phyloP scores from a whole-genome alignment of 2,888 invertebrate genomes.

The Synergus gifuensis region DNA sequence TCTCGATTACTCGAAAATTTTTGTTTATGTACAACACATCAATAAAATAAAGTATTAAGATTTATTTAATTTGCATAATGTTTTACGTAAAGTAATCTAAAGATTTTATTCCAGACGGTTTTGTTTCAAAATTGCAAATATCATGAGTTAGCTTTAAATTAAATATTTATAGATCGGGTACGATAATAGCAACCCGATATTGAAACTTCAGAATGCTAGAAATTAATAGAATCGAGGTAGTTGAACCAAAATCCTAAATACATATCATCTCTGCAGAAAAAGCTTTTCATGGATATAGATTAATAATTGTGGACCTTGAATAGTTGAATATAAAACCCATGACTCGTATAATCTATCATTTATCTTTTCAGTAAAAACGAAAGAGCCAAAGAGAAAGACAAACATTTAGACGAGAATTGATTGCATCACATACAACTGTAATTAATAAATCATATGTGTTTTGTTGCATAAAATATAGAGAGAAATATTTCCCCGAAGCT shows the following conservation, averaged over 20 bases:
- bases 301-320: too few species aligned
- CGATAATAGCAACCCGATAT: conserved; percentile 28
- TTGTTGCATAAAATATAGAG: conserved; percentile 22
- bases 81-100: too few species aligned
- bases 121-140: not conserved
- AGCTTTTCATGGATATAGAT: not conserved
- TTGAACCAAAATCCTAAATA: not conserved
- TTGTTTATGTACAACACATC: not conserved
- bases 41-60: too few species aligned
- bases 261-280: not conserved
- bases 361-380: too few species aligned
- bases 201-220: conserved; percentile 4
- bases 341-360: too few species aligned
- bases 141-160: conserved; percentile 13
- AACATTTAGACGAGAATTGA: not conserved
- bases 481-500: conserved; percentile 1
- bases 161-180: conserved; percentile 1
- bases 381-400: not conserved
- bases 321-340: too few species aligned
- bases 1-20: not conserved
- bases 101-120: not conserved
- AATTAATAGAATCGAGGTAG: not conserved
- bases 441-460: not conserved
- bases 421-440: not conserved
- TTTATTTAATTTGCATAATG: too few species aligned